Base-by-base conservation (phyloP, 2,113 vertebrate genomes). In the Neopipo cinnamomea region DNA sequence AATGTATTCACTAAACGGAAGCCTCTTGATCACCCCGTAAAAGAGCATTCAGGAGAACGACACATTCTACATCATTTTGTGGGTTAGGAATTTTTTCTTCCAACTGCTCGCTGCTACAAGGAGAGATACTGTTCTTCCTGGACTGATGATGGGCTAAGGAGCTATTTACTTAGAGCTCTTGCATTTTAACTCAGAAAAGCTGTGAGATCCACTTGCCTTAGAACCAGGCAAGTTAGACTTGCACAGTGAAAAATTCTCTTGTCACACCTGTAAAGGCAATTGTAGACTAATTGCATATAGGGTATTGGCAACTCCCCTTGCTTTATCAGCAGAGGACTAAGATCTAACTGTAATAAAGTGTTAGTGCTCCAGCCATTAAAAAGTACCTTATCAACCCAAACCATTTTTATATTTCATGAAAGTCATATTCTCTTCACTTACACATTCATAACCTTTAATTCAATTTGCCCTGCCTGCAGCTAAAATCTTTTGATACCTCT, bases 1-100 rank as follows among this genome's bases (percentile, higher is more conserved):
- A 98, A 98, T 96, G 94, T 93, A 97, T 97, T 97, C 95, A 97
- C 96, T 96, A 97, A 97, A 97, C 93, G 95, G 97, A 97, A 97
- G 93, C 91, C 93, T 97, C 94, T 97, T 97, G 97, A 97, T 97
- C 95, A 94, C 92, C 66, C 89, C 56, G 91, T 78, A 97, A 97
- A 98, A 96, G 97, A 98, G 96, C 97, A 97, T 95, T 90, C 91
- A 74, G 85, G 84, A 96, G 96, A 97, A 94, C 30, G 67, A 95
- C 96, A 97, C 78, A 41, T 95, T 97, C 81, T 94, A 55, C 90
- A 97, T 95, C 56, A 92, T 91, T 96, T 85, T 74, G 88, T 78
- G 77, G 44, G 35, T 70, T 85, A 91, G 82, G 80, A 76, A 52
- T 97, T 95, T 97, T 95, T 91, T 86, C 80, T 91, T 93, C 63